Evolutionary conservation across 92 coral and sea anemone species (phyloP).

Genomic region (Umimayanthus kanabou): DNA sequence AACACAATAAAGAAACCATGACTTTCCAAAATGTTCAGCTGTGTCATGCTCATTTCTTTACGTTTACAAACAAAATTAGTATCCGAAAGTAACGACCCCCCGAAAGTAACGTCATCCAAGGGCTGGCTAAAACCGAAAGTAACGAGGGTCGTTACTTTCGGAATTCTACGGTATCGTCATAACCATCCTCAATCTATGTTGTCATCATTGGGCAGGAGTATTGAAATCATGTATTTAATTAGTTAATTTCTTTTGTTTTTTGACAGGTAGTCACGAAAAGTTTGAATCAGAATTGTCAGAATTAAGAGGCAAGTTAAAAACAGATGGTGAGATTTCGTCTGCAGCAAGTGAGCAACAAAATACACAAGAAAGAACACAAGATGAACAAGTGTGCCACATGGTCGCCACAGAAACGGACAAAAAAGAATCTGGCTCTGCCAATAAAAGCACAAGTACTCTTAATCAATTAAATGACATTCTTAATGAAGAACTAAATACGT

Average conservation of each 20-base stretch:
- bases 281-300: slow-evolving; percentile 62
- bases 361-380: background rate
- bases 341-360: slow-evolving; percentile 7
- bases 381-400: background rate
- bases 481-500: slow-evolving; percentile 27
- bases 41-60: no score
- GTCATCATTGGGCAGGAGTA: no score
- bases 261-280: slow-evolving; percentile 70
- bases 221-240: background rate
- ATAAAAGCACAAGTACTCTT: slow-evolving; percentile 1
- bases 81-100: no score
- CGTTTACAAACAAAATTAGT: no score
- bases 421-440: background rate
- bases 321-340: slow-evolving; percentile 30
- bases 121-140: no score
- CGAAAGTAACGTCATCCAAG: no score
- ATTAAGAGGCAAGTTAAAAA: slow-evolving; percentile 53
- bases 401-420: background rate
- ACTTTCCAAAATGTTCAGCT: no score
- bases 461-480: slow-evolving; percentile 6
- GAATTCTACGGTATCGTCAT: no score
- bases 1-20: no score
- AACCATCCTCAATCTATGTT: no score
- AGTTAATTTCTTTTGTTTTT: background rate
- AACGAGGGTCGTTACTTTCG: no score